phyloP scores from a whole-genome alignment of 2,797 vertebrate genomes.

The Amniataba percoides region DNA sequence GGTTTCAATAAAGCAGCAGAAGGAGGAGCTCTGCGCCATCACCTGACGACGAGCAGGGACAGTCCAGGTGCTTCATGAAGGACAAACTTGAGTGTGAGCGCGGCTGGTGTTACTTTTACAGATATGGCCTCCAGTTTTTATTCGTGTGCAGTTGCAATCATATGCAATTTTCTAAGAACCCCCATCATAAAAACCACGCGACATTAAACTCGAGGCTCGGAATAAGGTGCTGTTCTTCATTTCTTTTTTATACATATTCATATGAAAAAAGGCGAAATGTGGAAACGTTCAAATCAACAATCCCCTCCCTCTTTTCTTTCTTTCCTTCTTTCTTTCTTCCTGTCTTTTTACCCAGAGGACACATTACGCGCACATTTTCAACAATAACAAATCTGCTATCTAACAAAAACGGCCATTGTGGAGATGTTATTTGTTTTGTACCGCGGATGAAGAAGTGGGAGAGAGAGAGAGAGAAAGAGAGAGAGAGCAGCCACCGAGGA shows the following conservation, averaged over 20 bases:
- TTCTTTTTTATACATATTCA: not conserved
- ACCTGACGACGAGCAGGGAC: not conserved
- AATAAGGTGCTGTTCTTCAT: slow-evolving; percentile 18
- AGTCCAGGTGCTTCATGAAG: not conserved
- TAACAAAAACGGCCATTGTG: slow-evolving; percentile 52
- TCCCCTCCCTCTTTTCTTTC: no score
- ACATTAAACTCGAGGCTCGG: slow-evolving; percentile 24
- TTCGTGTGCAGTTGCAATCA: no score
- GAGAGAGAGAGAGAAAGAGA: not conserved
- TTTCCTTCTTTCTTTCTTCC: not conserved
- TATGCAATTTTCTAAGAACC: slow-evolving; percentile 33
- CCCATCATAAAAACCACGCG: slow-evolving; percentile 23
- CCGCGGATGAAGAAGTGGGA: slow-evolving; percentile 44
- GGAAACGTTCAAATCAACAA: slow-evolving; percentile 31
- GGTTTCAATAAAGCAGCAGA: slow-evolving; percentile 81
- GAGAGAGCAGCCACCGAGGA: slow-evolving; percentile 35
- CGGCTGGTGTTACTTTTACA: slow-evolving; percentile 16
- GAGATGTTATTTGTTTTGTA: slow-evolving; percentile 39
- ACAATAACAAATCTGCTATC: slow-evolving; percentile 31
- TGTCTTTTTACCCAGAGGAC: not conserved
- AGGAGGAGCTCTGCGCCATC: no score
- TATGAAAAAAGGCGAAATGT: slow-evolving; percentile 33
- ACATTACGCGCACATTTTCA: slow-evolving; percentile 17
- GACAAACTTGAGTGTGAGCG: not conserved
- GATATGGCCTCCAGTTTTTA: slow-evolving; percentile 26